phyloP scores from a whole-genome alignment of 2,797 vertebrate genomes.

The Macrochelys suwanniensis region DNA sequence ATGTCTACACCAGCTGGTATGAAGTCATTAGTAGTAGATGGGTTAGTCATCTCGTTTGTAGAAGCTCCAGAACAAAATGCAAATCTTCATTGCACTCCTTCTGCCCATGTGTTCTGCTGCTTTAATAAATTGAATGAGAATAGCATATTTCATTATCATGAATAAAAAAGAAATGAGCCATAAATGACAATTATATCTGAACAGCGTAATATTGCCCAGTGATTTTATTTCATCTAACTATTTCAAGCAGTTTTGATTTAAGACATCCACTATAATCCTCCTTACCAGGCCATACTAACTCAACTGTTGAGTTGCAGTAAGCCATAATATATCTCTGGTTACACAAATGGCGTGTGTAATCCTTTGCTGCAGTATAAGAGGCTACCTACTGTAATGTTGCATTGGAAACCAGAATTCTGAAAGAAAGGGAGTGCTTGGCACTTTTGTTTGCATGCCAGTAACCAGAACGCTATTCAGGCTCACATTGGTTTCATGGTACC shows the following conservation, averaged over 20 bases:
- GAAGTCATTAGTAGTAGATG: neutral
- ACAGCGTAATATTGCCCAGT: neutral
- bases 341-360: neutral
- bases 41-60: neutral
- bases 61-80: neutral
- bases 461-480: neutral
- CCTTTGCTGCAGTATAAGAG: neutral
- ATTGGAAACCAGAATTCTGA: neutral
- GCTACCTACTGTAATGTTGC: neutral
- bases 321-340: neutral
- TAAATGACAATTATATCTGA: neutral
- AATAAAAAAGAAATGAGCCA: neutral
- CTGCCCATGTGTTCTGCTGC: neutral
- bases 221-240: neutral
- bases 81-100: neutral
- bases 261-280: neutral
- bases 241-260: neutral
- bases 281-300: neutral
- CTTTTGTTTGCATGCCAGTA: neutral
- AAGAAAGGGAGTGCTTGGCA: neutral
- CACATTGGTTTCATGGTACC: neutral
- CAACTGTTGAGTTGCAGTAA: neutral
- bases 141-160: neutral
- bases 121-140: neutral
- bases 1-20: neutral